A percentile compares a stretch with the other conserved stretches of the same genome.
phyloP scores from a whole-genome alignment of 2,888 invertebrate species.

The Pherbina coryleti region DNA sequence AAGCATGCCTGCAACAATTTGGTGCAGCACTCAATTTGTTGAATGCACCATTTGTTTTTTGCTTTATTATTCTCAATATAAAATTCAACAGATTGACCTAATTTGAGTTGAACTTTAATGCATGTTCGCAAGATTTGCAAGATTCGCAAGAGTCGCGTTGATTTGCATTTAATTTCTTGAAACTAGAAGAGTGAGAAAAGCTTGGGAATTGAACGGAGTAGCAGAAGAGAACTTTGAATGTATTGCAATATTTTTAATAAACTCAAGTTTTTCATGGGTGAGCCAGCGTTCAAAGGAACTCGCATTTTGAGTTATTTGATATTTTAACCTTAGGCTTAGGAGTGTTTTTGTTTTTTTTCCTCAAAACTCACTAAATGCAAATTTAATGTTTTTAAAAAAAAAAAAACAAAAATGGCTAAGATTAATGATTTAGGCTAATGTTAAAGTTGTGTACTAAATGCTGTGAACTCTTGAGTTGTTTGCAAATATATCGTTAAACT shows the following conservation, averaged over 20 bases:
- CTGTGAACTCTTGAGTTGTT: too few relatives aligned
- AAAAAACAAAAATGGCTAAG: too few relatives aligned
- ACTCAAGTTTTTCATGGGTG: not conserved
- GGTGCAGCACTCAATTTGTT: not conserved
- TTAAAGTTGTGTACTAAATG: not conserved
- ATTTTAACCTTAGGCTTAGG: constrained; percentile 4
- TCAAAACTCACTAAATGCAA: not conserved
- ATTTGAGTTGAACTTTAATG: constrained; percentile 27
- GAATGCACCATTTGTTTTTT: not conserved
- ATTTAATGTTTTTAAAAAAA: not conserved
- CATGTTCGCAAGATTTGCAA: not conserved
- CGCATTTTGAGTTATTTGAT: not conserved
- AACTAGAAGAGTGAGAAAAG: not conserved
- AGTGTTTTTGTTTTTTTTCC: constrained; percentile 3
- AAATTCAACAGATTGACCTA: constrained; percentile 23
- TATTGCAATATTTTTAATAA: not conserved
- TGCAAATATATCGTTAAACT: too few relatives aligned
- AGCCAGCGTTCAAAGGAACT: not conserved
- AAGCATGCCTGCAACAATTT: constrained; percentile 8
- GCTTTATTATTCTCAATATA: not conserved
- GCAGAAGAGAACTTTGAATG: not conserved
- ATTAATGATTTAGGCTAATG: too few relatives aligned
- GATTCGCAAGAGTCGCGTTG: not conserved
- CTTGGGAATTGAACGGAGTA: not conserved
- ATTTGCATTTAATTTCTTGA: constrained; percentile 14